Evolutionary conservation across 2,888 invertebrate species (phyloP), one percentile per base, ranked within the genome.

Genomic region (Erynnis tages): DNA sequence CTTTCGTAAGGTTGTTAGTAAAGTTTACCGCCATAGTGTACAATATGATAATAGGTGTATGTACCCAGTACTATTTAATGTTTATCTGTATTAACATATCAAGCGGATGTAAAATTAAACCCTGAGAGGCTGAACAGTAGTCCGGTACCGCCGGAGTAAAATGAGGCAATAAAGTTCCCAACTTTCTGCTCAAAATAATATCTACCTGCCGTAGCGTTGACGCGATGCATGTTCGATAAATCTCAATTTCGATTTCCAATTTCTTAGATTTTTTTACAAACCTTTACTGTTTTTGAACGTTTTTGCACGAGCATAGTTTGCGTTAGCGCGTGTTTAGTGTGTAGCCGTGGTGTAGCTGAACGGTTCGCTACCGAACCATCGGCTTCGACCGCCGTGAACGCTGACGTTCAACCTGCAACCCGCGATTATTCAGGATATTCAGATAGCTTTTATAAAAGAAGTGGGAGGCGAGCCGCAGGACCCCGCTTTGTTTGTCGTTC

Each of bases 31-130:
- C 80, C 78, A 82, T 80, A 67, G 75, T 84, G 82, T 87, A 86
- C 82, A 79, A 79, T 78, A 76, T 80, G 85, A 81, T 74, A 73
- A 67, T 80, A 81, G 73, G 68, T 77, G 69, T 76, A 75, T 82
- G 84, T 87, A 87, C 81, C 74, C 81, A 82, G 82, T 85, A 84
- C 83, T 80, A 74, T 66, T 68, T 64, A 69, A 76, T 71, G 68
- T 70, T 69, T 79, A 84, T 83, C 86, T 86, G 76, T 84, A 76
- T 75, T 71, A 77, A 89, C 88, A 89, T 89, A 89, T 89, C 88
- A 89, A 77, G 79, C 79, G 77, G 80, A 85, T 77, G 76, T 80
- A 77, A 75, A 71, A 73, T 73, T 72, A 73, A 75, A 71, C 65
- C 69, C 71, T 21, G 77, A 74, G 80, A 82, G 82, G 82, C 82